A percentile compares a stretch with the other conserved stretches of the same genome.
These are phyloP conservation scores for Equus przewalskii DNA, from an alignment of 2,113 vertebrate genomes.

Conservation along the genomic window DNA sequence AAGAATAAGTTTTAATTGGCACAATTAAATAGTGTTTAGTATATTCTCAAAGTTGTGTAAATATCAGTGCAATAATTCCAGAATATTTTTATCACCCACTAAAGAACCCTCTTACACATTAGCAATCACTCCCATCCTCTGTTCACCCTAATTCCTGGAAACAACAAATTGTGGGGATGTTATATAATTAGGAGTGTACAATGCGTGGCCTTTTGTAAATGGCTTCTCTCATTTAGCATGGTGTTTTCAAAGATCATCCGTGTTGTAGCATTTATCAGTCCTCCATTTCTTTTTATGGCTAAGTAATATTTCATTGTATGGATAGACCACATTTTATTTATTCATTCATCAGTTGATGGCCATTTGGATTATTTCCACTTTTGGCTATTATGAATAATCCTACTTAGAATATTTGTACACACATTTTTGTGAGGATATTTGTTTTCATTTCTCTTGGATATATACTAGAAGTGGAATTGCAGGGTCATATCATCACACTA, in stretches of 20 bases:
- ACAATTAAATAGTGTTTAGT: background rate
- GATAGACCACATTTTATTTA: background rate
- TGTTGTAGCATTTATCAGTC: background rate
- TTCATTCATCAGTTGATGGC: background rate
- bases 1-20: background rate
- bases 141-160: background rate
- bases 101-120: background rate
- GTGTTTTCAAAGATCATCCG: background rate
- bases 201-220: background rate
- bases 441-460: conserved; percentile 13
- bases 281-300: background rate
- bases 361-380: background rate
- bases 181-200: background rate
- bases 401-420: background rate
- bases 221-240: background rate
- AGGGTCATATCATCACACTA: background rate
- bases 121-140: background rate
- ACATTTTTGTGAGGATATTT: background rate
- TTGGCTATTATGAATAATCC: background rate
- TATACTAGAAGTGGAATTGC: background rate
- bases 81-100: background rate
- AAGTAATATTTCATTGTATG: background rate
- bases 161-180: background rate
- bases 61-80: background rate
- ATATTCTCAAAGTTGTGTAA: background rate